Percentiles rank a stretch among this genome's conserved stretches.
Evolutionary conservation across 2,797 vertebrate genomes (phyloP).

Genomic region (Picus viridis): DNA sequence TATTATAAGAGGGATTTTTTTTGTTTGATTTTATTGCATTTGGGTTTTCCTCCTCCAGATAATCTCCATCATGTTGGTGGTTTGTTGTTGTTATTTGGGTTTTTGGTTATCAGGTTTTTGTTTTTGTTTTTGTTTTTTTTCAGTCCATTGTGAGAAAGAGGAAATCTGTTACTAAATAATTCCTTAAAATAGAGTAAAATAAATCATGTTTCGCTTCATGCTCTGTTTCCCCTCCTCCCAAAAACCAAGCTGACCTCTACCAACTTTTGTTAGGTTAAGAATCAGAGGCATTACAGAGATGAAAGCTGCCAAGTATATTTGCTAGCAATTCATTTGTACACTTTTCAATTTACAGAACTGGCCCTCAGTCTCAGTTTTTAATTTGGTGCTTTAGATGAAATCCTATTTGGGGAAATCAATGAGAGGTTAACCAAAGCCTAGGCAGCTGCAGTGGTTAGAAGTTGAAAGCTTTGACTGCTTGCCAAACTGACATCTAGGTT

Average conservation of each 20-base stretch:
- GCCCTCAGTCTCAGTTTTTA: slow-evolving; percentile 64
- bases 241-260: neutral
- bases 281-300: slow-evolving; percentile 15
- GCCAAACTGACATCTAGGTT: slow-evolving; percentile 47
- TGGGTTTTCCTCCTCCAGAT: neutral
- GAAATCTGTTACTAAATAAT: neutral
- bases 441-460: slow-evolving; percentile 57
- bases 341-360: slow-evolving; percentile 63
- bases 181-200: neutral
- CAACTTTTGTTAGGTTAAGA: neutral
- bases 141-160: neutral
- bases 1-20: neutral
- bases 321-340: slow-evolving; percentile 55
- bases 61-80: neutral
- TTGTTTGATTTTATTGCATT: neutral
- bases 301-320: slow-evolving; percentile 46
- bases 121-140: neutral
- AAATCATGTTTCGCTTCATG: neutral
- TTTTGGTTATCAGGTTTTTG: too few relatives aligned
- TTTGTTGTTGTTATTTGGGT: too few relatives aligned
- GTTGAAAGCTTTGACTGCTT: slow-evolving; percentile 39
- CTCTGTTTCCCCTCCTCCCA: neutral
- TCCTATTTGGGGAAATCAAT: slow-evolving; percentile 67
- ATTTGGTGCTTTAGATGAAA: slow-evolving; percentile 68
- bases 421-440: slow-evolving; percentile 65